These are phyloP conservation scores for Vidua chalybeata DNA, from an alignment of 2,113 vertebrate genomes.

Conservation along the genomic window DNA sequence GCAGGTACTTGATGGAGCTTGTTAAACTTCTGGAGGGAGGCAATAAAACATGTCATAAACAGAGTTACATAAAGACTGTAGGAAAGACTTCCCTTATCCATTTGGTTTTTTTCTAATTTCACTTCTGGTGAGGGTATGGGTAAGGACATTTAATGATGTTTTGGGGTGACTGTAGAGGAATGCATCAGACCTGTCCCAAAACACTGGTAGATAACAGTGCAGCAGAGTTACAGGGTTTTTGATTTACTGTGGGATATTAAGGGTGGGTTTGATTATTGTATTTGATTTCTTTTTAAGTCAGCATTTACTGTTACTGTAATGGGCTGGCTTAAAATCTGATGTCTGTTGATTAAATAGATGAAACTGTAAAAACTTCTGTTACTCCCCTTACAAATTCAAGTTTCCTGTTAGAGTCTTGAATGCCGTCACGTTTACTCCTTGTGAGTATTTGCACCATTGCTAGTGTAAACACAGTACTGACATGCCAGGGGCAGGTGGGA, in stretches of 20 bases:
- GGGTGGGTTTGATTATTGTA: not conserved
- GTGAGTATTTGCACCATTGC: not conserved
- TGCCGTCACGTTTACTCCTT: not conserved
- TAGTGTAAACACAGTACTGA: not conserved
- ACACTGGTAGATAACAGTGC: not conserved
- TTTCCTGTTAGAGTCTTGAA: not conserved
- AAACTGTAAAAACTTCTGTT: not conserved
- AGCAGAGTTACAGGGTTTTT: not conserved
- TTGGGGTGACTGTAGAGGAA: not conserved
- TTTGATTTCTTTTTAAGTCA: not conserved
- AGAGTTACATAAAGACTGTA: not conserved
- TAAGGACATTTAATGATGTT: not conserved
- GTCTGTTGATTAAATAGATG: not conserved
- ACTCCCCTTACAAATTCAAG: not conserved
- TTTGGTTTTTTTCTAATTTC: not conserved
- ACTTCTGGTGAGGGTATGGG: not conserved
- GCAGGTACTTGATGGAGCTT: not conserved
- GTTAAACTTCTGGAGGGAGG: not conserved
- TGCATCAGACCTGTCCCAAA: not conserved
- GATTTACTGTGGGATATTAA: not conserved
- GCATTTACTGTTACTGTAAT: not conserved
- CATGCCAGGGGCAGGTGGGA: rapidly evolving
- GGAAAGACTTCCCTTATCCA: not conserved
- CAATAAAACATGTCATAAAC: not conserved
- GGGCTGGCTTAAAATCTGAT: not conserved